Evolutionary conservation across 2,797 vertebrate species (phyloP).

Genomic region (Thripadectes ignobilis): DNA sequence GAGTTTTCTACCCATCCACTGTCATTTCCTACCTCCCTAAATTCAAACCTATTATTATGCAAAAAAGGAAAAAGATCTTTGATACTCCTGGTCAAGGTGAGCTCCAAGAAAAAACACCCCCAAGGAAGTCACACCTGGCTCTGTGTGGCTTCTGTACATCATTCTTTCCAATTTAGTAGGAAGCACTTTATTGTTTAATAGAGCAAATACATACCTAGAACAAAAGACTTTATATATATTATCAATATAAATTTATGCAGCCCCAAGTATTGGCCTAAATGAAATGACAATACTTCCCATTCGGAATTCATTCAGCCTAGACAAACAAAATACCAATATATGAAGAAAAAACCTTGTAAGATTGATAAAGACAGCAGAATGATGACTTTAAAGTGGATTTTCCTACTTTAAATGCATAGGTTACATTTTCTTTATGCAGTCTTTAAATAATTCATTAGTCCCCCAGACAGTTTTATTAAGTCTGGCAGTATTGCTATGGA

Average conservation of each 20-base stretch:
- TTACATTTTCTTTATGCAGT: conserved; percentile 75
- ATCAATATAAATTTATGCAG: conserved; percentile 54
- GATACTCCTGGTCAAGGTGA: not conserved
- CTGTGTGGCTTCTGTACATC: not conserved
- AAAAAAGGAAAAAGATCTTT: not conserved
- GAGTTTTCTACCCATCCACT: not conserved
- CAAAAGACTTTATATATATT: not conserved
- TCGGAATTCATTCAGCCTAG: conserved; percentile 57
- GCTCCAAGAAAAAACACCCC: not conserved
- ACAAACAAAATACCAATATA: conserved; percentile 71
- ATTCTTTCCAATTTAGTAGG: not conserved
- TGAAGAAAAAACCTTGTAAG: conserved; percentile 62
- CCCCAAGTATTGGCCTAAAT: conserved; percentile 36
- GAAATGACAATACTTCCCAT: conserved; percentile 56
- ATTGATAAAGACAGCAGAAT: conserved; percentile 71
- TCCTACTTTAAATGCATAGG: conserved; percentile 76
- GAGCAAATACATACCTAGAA: not conserved
- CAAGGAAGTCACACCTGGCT: not conserved
- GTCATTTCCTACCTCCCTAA: not conserved
- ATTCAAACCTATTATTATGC: not conserved
- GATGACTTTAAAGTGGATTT: conserved; percentile 73
- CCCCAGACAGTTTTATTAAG: conserved; percentile 76
- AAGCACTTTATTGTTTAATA: conserved; percentile 4
- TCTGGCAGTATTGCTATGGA: conserved; percentile 56
- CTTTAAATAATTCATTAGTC: conserved; percentile 80